Conservation (phyloP, 2,888 invertebrate species). For the Eugnorisma glareosa region DNA sequence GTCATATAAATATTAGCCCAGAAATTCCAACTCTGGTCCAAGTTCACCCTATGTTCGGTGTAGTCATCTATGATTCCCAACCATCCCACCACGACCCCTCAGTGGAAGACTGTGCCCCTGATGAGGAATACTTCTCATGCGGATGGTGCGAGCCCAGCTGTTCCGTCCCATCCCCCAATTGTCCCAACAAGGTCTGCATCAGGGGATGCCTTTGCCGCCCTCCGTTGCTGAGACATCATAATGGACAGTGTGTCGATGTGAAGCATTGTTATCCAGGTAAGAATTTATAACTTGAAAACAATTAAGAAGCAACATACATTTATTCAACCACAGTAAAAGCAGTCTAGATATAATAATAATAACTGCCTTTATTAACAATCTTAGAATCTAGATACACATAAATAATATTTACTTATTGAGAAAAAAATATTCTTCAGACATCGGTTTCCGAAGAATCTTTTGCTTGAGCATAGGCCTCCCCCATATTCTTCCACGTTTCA, state of each 20-base stretch:
- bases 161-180: constrained; percentile 75
- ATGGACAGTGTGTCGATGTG: constrained; percentile 78
- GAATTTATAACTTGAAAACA: constrained; percentile 32
- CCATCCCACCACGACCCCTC: constrained; percentile 57
- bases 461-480: too few relatives aligned
- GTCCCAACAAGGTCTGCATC: constrained; percentile 76
- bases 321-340: background rate
- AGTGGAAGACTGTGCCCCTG: constrained; percentile 80
- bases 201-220: constrained; percentile 83
- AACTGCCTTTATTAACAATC: too few relatives aligned
- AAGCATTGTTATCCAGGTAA: constrained; percentile 77
- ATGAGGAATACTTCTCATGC: constrained; percentile 82
- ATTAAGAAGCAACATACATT: background rate
- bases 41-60: constrained; percentile 1
- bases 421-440: too few relatives aligned
- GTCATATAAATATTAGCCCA: background rate
- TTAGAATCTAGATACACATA: too few relatives aligned
- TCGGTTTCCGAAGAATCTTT: too few relatives aligned
- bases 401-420: too few relatives aligned
- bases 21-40: constrained; percentile 1
- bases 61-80: constrained; percentile 36
- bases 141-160: constrained; percentile 86
- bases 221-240: constrained; percentile 79
- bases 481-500: too few relatives aligned
- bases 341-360: background rate